These are phyloP conservation scores for Styela plicata DNA, from an alignment of 23 tunicate genomes.

Conservation along the genomic window DNA sequence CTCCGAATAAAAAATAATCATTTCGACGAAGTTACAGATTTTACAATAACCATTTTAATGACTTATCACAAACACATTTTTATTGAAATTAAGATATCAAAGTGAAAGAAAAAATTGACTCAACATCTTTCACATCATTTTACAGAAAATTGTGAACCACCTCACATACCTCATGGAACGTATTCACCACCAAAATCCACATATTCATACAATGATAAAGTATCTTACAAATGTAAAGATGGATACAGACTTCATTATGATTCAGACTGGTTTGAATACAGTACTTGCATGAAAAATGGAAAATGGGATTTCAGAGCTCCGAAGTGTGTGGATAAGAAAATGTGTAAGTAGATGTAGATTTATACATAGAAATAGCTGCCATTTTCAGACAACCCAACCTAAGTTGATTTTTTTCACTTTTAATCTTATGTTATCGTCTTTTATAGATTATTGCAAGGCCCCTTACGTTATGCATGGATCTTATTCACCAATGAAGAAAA, in stretches of 20 bases:
- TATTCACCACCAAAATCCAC: constrained; percentile 4
- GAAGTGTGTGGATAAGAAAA: constrained; percentile 4
- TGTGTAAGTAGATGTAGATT: constrained; percentile 18
- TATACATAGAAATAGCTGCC: no score
- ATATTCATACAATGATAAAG: neutral
- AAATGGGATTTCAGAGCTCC: constrained; percentile 9
- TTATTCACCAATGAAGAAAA: constrained; percentile 15
- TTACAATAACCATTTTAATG: no score
- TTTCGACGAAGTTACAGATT: no score
- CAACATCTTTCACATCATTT: no score
- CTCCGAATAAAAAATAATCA: no score
- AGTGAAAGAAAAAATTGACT: no score
- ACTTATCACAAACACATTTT: no score
- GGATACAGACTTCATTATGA: constrained; percentile 16
- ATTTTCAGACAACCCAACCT: no score
- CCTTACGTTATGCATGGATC: constrained; percentile 9
- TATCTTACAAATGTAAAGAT: constrained; percentile 16
- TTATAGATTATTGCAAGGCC: constrained; percentile 1
- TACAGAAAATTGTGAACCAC: constrained; percentile 18
- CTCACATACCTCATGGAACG: constrained; percentile 12
- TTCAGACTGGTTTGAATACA: constrained; percentile 22
- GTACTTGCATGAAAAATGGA: constrained; percentile 5
- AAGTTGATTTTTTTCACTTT: no score
- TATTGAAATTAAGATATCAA: no score
- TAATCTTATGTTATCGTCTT: no score